Base-by-base conservation (phyloP, 2,113 vertebrate genomes). In the Cephalopterus ornatus region DNA sequence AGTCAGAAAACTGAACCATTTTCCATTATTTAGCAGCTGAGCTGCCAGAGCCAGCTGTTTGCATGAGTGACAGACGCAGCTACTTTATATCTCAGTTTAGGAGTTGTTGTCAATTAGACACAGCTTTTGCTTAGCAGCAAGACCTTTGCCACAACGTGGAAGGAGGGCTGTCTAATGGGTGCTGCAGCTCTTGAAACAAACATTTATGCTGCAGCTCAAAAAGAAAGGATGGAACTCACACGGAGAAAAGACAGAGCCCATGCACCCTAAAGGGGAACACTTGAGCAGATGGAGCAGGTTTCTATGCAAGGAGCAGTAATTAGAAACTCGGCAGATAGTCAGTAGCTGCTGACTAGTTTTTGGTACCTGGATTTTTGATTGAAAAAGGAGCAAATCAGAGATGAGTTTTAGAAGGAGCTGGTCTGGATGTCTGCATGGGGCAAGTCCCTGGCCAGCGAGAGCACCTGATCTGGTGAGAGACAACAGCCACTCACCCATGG, bases 271-370 rank as follows among this genome's bases (percentile, higher is more conserved):
- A 86, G 74, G 30, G 84, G 79, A 89, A 37, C 42, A 63, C 90
- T 94, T 19, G 83, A 92, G 80, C 88, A 92, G 92, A 88, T 91
- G 95, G 83, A 95, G 77, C 52, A 56, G 89, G 91, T 87, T 95
- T 94, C 89, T 82, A 27, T 78, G 95, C 89, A 91, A 93, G 5
- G 0, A 95, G 91, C 79, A 86, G 59, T 46, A 62, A 92, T 85
- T 70, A 82, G 91, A 85, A 89, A 79, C 56, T 81, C n/a, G 5
- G 27, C 26, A 42, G 39, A 87, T 37, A 27, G 55, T n/a, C 5
- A 5, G 73, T 56, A 76, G 84, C 89, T 95, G 81, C 17, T 87
- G 50, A 5, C 73, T 89, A 27, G 5, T 27, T 68, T 68, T 85
- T 26, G 80, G 70, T 56, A 49, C 33, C 30, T 35, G 39, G 47